These are phyloP conservation scores for Yasuhikotakia modesta DNA, from an alignment of 2,797 vertebrate species.

Conservation along the genomic window DNA sequence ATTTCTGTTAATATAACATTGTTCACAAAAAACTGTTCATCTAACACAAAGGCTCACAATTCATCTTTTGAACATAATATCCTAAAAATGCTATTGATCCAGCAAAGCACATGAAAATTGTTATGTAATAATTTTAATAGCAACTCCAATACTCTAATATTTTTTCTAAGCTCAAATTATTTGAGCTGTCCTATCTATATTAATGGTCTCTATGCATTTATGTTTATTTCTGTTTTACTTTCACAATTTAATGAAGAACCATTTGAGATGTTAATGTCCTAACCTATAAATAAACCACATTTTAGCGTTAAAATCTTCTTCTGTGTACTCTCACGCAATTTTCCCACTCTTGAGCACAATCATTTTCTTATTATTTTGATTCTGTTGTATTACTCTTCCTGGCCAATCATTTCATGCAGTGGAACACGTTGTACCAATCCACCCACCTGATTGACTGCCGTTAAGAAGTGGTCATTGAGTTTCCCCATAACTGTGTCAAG, in stretches of 20 bases:
- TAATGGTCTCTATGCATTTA: background rate
- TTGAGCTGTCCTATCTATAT: too few relatives aligned
- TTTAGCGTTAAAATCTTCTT: background rate
- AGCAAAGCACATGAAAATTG: background rate
- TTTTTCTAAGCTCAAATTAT: too few relatives aligned
- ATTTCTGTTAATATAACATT: background rate
- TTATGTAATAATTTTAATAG: background rate
- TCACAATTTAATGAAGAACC: background rate
- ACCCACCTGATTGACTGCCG: slow-evolving; percentile 3
- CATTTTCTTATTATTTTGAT: background rate
- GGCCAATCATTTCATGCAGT: slow-evolving; percentile 1
- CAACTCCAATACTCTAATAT: background rate
- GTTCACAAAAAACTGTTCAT: background rate
- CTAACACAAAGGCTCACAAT: too few relatives aligned
- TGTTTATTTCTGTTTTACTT: background rate
- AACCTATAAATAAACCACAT: background rate
- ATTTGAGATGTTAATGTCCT: background rate
- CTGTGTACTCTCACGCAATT: background rate
- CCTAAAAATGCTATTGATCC: too few relatives aligned
- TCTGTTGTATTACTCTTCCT: background rate
- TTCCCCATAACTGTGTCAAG: slow-evolving; percentile 36
- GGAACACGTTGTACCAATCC: slow-evolving; percentile 3
- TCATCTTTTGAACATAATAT: too few relatives aligned
- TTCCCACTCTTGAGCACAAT: background rate
- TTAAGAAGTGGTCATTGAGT: background rate